phyloP scores from a whole-genome alignment of 2,113 vertebrate genomes.

The Calidris pygmaea region DNA sequence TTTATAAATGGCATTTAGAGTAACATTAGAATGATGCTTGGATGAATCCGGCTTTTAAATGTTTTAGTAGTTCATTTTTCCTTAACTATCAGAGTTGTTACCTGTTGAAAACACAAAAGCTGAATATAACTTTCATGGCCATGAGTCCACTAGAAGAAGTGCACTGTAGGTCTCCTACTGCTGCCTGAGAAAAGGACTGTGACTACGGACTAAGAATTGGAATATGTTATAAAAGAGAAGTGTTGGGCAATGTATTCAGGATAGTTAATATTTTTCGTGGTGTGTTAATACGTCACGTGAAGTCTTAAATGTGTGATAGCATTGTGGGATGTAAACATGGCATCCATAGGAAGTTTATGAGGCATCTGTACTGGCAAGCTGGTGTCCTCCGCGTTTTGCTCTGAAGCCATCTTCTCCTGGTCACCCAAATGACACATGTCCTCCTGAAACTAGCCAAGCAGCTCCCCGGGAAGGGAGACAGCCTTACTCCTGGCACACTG shows the following conservation, averaged over 20 bases:
- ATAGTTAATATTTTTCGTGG: background rate
- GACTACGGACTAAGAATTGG: background rate
- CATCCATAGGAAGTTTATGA: background rate
- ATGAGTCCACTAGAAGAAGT: background rate
- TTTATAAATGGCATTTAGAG: background rate
- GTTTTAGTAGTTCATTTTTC: background rate
- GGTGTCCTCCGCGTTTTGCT: background rate
- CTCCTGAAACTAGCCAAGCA: background rate
- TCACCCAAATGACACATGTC: background rate
- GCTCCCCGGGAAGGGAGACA: background rate
- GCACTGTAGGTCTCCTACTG: fast-evolving
- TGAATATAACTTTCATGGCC: background rate
- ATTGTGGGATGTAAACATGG: background rate
- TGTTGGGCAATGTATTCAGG: background rate
- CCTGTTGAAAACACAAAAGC: background rate
- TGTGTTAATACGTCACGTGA: background rate
- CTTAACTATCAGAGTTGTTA: background rate
- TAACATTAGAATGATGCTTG: background rate
- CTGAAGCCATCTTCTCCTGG: background rate
- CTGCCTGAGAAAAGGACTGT: background rate
- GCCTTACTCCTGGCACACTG: background rate
- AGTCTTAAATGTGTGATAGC: background rate
- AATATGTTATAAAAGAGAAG: background rate
- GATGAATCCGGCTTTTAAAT: background rate
- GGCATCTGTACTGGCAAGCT: background rate